phyloP scores from a whole-genome alignment of 2,888 invertebrate genomes.

The Theretra japonica region DNA sequence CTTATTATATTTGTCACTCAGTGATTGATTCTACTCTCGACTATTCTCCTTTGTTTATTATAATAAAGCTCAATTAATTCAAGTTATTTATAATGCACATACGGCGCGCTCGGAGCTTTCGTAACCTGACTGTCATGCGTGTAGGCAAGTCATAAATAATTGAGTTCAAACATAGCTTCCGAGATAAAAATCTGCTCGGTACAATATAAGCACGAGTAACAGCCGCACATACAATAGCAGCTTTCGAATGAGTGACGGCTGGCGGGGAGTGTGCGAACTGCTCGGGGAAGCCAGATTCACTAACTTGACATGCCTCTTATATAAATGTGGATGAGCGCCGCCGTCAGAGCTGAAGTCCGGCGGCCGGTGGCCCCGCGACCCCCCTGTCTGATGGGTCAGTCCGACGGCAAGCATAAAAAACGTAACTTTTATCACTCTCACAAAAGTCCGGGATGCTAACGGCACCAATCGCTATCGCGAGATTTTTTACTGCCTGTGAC shows the following conservation, averaged over 20 bases:
- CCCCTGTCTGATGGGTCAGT: slow-evolving; percentile 18
- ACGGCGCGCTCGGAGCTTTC: slow-evolving; percentile 53
- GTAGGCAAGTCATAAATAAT: slow-evolving; percentile 63
- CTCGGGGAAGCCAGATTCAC: slow-evolving; percentile 24
- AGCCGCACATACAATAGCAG: slow-evolving; percentile 46
- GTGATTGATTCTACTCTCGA: slow-evolving; percentile 41
- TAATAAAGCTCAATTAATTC: slow-evolving; percentile 48
- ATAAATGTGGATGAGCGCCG: slow-evolving; percentile 13
- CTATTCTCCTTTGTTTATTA: slow-evolving; percentile 38
- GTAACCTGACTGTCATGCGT: slow-evolving; percentile 62
- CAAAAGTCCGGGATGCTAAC: slow-evolving; percentile 44
- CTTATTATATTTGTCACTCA: slow-evolving; percentile 32
- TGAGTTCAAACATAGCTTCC: slow-evolving; percentile 65
- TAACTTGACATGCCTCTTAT: slow-evolving; percentile 22
- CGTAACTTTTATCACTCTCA: slow-evolving; percentile 25
- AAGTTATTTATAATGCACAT: slow-evolving; percentile 43
- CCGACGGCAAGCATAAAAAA: slow-evolving; percentile 17
- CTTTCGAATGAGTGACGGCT: slow-evolving; percentile 54
- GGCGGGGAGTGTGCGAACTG: slow-evolving; percentile 40
- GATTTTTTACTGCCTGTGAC: slow-evolving; percentile 51
- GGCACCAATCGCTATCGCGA: slow-evolving; percentile 50
- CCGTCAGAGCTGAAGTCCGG: slow-evolving; percentile 21
- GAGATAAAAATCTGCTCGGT: slow-evolving; percentile 61
- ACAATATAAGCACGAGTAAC: slow-evolving; percentile 54
- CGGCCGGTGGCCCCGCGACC: slow-evolving; percentile 14